Evolutionary conservation across 2,888 invertebrate genomes (phyloP), one percentile per base, ranked within the genome.

Genomic region (Cataglyphis rosenhaueri): DNA sequence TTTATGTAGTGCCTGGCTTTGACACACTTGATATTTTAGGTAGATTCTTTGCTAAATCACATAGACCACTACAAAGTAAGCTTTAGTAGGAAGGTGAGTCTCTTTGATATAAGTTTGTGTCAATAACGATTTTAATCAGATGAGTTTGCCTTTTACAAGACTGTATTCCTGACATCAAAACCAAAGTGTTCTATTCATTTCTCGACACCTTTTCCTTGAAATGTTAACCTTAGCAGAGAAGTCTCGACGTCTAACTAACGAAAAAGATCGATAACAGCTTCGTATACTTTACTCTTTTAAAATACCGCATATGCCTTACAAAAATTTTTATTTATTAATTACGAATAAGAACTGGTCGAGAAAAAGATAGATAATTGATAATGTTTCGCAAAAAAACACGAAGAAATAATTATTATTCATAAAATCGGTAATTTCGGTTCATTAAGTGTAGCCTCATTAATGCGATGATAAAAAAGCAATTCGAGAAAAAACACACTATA

Each of bases 91-190:
- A 66, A 65, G 64, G 48, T 55, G 61, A 81, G 62, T 73, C 59
- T 65, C 84, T 44, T 62, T 68, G 79, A 79, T n/a, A 78, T 68
- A 44, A 59, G 55, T 41, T 76, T 83, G 35, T 57, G 86, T 81
- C 84, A 84, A 78, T 78, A 82, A 82, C 76, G 59, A 29, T 44
- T 52, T 73, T 85, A 85, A 85, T 85, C 85, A 76, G 71, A 32
- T 29, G 55, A 62, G 48, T n/a, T 73, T 52, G 64, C 48, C 65
- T 35, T 41, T 82, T 64, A 65, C 74, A 71, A 79, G 59, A 38
- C 44, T 38, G 21, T 64, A 59, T 32, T 32, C 32, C 18, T 61
- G 75, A 29, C 48, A 32, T 65, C 70, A 65, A 64, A 59, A 68
- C 35, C 25, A 65, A 38, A 38, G 68, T 71, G 57, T 82, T 82